Evolutionary conservation across 2,113 vertebrate genomes (phyloP), one percentile per base, ranked within the genome.

Genomic region (Glaucidium brasilianum): DNA sequence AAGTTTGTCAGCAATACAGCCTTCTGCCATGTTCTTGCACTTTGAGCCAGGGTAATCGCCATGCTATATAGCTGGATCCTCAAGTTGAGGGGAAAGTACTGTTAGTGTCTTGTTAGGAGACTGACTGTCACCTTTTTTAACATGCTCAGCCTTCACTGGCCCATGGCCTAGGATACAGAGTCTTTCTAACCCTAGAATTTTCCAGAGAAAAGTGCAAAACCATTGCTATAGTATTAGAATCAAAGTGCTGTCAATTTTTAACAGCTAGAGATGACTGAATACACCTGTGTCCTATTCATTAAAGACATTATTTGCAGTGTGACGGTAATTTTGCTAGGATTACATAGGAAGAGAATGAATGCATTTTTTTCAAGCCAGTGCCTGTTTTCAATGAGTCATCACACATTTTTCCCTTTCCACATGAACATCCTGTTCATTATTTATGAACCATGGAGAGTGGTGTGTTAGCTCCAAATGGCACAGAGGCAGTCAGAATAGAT

Each of bases 401-500:
- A 15, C 41, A 62, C 50, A 34, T 43, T 85, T 73, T 9, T 71
- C 30, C 25, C 30, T 68, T 82, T 76, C 80, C 53, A 55, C 39
- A 56, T n/a, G 77, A 94, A 93, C 87, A 91, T 56, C 43, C 69
- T 90, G 52, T 77, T 91, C 71, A 78, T 93, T 95, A 96, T 93
- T 95, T 93, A 94, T 93, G 52, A 93, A 50, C 58, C 73, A 32
- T 6, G 62, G 72, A 75, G 78, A 52, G 29, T 23, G 34, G 50
- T 89, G 59, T 74, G 64, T 85, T n/a, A 90, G 67, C 71, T 91
- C 87, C 90, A 88, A 96, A 88, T 52, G 69, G 69, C 71, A 68
- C 6, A 2, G 53, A 85, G 35, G 92, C 66, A 67, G 58, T 84
- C 62, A 47, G 60, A 89, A 90, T 43, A 79, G 80, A 83, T 41